These are phyloP conservation scores for Heliconius charithonia DNA, from an alignment of 2,888 invertebrate genomes.

Conservation along the genomic window DNA sequence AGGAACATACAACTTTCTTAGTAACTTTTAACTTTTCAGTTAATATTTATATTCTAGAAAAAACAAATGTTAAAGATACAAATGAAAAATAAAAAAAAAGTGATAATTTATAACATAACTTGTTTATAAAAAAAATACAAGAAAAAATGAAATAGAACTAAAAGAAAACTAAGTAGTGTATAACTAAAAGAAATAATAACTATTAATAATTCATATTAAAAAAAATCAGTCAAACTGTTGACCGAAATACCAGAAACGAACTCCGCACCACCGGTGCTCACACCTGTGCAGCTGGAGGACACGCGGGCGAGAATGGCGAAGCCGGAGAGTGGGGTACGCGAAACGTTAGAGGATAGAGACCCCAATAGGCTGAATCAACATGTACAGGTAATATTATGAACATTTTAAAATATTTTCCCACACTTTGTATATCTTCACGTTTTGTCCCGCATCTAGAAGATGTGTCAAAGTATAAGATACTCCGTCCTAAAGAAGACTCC, in stretches of 20 bases:
- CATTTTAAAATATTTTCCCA: too few species aligned
- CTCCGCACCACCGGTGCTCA: slow-evolving; percentile 53
- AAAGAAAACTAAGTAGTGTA: not conserved
- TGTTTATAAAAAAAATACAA: not conserved
- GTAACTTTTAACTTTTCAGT: not conserved
- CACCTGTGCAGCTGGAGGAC: slow-evolving; percentile 41
- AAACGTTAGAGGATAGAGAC: slow-evolving; percentile 87
- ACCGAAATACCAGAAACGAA: slow-evolving; percentile 58
- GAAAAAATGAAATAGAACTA: not conserved
- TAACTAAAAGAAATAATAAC: not conserved
- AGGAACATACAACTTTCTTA: not conserved
- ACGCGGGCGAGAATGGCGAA: slow-evolving; percentile 62
- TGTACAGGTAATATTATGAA: slow-evolving; percentile 83
- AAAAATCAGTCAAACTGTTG: slow-evolving; percentile 57
- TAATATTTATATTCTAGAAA: not conserved
- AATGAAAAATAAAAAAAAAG: not conserved
- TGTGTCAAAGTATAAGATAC: too few species aligned
- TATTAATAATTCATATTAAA: not conserved
- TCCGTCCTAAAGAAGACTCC: too few species aligned
- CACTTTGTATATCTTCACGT: too few species aligned
- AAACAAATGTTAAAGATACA: too few species aligned
- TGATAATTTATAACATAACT: not conserved
- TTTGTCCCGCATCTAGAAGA: too few species aligned
- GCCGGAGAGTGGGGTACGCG: slow-evolving; percentile 70
- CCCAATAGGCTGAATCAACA: slow-evolving; percentile 88